Base-by-base conservation (phyloP, 2,888 invertebrate genomes). In the Heliconius hortense region DNA sequence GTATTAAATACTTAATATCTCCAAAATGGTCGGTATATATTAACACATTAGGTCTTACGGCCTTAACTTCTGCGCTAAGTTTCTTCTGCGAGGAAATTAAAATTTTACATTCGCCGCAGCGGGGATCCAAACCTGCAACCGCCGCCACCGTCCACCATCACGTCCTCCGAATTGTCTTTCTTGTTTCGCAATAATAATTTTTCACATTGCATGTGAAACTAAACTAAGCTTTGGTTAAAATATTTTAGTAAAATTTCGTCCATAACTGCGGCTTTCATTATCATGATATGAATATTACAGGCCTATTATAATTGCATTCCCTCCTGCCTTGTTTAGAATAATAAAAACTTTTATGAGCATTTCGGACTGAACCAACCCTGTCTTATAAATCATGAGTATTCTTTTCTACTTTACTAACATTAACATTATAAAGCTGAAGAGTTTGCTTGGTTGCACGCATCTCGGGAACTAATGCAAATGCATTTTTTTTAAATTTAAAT, bases 241-340 rank as follows among this genome's bases (percentile, higher is more conserved):
- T 43, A 43, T 43, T 43, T 43, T 18, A 43, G 15, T 43, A 43
- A 43, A 43, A 43, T 43, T 18, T 48, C 5, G 5, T 1, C 28
- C 26, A 43, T 26, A 26, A 67, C 43, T n/a, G 43, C 26, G 39
- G 66, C n/a, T 43, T 43, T 43, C 28, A 68, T 48, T 68, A 68
- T 21, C 48, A 48, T 18, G 43, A 48, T 26, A 68, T 48, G 28
- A 48, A 68, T 26, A 68, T 48, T 53, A 21, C 28, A 43, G 28
- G 48, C 48, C 53, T 69, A 53, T 69, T 53, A 53, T 69, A n/a
- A 28, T 69, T 69, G n/a, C 53, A 53, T 69, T 31, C 68, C 43
- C 28, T 68, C 48, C 28, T 28, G 5, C 43, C 53, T 7, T 53
- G 28, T 11, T 68, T 68, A 68, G 53, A n/a, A 48, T 53, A 35